Base-by-base conservation (phyloP, 2,888 invertebrate genomes). In the Phaedon cochleariae region DNA sequence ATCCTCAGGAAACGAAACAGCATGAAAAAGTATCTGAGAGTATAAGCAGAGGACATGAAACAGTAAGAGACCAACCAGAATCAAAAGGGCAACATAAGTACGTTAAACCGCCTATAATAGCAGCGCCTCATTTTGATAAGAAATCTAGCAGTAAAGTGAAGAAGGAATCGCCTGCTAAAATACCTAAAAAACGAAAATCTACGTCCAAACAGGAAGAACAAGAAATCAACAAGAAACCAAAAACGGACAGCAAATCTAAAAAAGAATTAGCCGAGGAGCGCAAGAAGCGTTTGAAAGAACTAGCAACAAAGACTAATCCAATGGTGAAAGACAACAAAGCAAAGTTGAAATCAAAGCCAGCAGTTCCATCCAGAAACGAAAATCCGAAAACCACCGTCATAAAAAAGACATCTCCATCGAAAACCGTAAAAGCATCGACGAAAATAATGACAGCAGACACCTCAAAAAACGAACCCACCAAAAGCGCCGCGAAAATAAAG, bases 131-230 rank as follows among this genome's bases (percentile, higher is more conserved):
- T 0, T 17, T 26, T 15, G n/a, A 26, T 7, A 29, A 10, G n/a
- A 45, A 57, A 17, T 20, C 57, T 15, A 10, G 12, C 10, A 17
- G 29, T 4, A 22, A 45, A 15, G 26, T 17, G 12, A 45, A 45
- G 21, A 45, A 26, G 22, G 41, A 22, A 21, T 15, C 9, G 10
- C 21, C 26, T 17, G 41, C 53, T 20, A 54, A 61, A 31, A 46
- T 18, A 10, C 26, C 41, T 10, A 21, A 29, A 31, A 54, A 61
- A 46, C 49, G 53, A 10, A 53, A 45, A 26, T 54, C 57, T 7
- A n/a, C 46, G 5, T 37, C 34, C 15, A 54, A 54, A 54, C 37
- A 46, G 20, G 26, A 18, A 12, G 20, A 53, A 18, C 9, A 12
- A 18, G 53, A 10, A 46, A 4, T n/a, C n/a, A 61, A 45, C 20